Evolutionary conservation across 2,888 invertebrate genomes (phyloP), one percentile per base, ranked within the genome.

Genomic region (Orchestes rusci): DNA sequence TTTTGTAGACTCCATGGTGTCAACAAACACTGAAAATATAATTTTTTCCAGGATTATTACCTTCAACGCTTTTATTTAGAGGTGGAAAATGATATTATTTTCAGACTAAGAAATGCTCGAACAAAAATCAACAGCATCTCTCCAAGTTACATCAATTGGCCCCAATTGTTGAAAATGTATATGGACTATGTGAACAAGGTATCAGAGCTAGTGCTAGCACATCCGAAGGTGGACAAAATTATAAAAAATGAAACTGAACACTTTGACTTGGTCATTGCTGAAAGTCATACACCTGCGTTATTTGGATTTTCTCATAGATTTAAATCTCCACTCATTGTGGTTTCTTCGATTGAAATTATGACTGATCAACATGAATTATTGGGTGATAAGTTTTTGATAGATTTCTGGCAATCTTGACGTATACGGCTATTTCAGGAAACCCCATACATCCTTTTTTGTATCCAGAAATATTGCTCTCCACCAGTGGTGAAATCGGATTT

Each of bases 221-320:
- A 51, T 34, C 53, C 53, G 1, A 42, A 56, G 35, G 55, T 60
- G 1, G 44, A 56, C 35, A 35, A 35, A 2, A 36, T 60, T 10
- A 32, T 60, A 5, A 39, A 44, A 28, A 40, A 52, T 48, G 18
- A 49, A 34, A 31, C 30, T 4, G 52, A 52, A 33, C 45, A 53
- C 12, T 61, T 61, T 31, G 62, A 62, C 48, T 31, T 62, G 12
- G 42, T 62, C 4, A 54, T 62, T 10, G 51, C 51, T 4, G 62
- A 62, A 45, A 39, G 46, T 27, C 23, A 51, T 8, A 47, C 48
- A 39, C 53, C 54, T 1, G 29, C 52, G 4, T 57, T 53, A 10
- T 56, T 62, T 31, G 55, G 53, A 18, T 42, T 42, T 16, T 34
- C 42, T 3, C 42, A 43, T 27, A 19, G 43, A 32, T 43, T 43